phyloP scores from a whole-genome alignment of 2,797 vertebrate genomes.

The Lemur catta region DNA sequence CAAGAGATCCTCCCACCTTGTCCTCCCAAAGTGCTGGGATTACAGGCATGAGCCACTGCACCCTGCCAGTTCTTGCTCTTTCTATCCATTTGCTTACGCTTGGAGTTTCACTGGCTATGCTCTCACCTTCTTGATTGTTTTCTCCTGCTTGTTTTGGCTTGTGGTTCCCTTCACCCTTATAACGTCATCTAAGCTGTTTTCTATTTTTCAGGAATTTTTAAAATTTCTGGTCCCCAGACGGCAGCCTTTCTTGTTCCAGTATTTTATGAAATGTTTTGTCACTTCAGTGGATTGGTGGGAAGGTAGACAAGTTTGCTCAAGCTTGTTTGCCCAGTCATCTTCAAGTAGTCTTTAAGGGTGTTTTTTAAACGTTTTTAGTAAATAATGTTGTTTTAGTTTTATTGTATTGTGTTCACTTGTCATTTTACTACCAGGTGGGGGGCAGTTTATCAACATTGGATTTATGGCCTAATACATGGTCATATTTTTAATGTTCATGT shows the following conservation, averaged over 20 bases:
- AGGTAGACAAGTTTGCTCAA: background rate
- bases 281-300: background rate
- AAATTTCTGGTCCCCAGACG: background rate
- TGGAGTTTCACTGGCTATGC: background rate
- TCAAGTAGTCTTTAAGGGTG: background rate
- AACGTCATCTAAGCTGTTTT: background rate
- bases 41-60: background rate
- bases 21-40: background rate
- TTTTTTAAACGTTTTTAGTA: background rate
- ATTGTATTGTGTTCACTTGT: background rate
- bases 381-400: background rate
- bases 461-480: background rate
- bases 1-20: background rate
- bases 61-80: background rate
- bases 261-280: background rate
- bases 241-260: background rate
- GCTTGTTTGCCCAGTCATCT: background rate
- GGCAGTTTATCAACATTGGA: background rate
- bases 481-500: background rate
- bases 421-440: background rate
- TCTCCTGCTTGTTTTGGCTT: background rate
- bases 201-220: background rate
- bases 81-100: background rate
- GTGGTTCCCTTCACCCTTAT: background rate
- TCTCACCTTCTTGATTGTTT: background rate